These are phyloP conservation scores for Corapipo altera DNA, from an alignment of 2,113 vertebrate species.

Conservation along the genomic window DNA sequence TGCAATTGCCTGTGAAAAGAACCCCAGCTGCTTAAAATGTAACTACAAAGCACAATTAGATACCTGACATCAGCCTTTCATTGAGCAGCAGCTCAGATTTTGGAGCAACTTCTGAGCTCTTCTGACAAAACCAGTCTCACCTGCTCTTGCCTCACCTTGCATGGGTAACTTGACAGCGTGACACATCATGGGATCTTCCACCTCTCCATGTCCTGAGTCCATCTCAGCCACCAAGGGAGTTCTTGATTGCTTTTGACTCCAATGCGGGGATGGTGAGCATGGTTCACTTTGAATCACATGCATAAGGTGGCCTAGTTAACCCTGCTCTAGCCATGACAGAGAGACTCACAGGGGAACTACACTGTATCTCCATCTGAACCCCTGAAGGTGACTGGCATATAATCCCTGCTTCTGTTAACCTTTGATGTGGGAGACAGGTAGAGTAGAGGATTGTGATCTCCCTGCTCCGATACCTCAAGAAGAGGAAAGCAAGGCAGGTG, in stretches of 20 bases:
- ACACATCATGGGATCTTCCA: background rate
- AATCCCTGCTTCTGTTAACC: background rate
- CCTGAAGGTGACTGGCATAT: background rate
- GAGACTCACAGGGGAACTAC: background rate
- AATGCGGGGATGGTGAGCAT: rapidly evolving
- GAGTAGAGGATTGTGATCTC: background rate
- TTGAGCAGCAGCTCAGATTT: background rate
- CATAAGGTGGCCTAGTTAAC: background rate
- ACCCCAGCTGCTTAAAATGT: background rate
- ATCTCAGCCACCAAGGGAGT: background rate
- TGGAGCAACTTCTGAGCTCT: background rate
- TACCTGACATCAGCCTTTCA: background rate
- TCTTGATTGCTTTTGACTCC: background rate
- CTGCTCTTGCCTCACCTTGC: background rate
- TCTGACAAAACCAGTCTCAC: conserved; percentile 17
- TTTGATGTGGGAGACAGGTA: background rate
- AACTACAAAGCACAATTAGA: background rate
- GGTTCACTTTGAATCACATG: background rate
- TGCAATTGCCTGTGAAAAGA: background rate
- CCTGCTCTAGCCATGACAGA: background rate
- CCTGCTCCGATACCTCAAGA: background rate
- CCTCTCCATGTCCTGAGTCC: background rate
- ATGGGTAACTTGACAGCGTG: background rate
- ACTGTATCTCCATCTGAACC: background rate
- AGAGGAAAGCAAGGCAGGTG: background rate